These are phyloP conservation scores for Emydura subglobosa DNA, from an alignment of 2,113 vertebrate genomes.

Conservation along the genomic window DNA sequence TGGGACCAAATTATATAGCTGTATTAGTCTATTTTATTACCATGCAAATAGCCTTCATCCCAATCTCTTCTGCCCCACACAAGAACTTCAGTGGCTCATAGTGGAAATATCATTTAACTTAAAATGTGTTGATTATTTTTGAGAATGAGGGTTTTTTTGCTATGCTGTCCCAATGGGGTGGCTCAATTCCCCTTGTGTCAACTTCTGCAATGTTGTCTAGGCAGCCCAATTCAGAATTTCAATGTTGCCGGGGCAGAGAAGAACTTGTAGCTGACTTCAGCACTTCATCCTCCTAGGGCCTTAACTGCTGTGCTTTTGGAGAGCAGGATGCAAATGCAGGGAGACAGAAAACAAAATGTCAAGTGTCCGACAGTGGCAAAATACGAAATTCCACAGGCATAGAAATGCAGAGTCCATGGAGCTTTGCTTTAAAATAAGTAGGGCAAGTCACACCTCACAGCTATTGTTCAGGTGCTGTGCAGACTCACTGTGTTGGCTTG, in stretches of 20 bases:
- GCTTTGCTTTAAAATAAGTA: accelerated
- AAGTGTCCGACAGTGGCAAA: background rate
- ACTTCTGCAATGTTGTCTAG: background rate
- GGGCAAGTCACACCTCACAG: background rate
- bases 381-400: accelerated
- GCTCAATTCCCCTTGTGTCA: background rate
- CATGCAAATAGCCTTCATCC: accelerated
- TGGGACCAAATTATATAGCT: background rate
- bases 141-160: too few species aligned
- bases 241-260: background rate
- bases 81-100: accelerated
- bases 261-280: background rate
- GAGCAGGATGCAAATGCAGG: background rate
- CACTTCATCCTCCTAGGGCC: background rate
- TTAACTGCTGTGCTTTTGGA: background rate
- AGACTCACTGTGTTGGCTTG: background rate
- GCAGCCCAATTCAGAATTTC: background rate
- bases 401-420: background rate
- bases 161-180: background rate
- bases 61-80: background rate
- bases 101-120: background rate
- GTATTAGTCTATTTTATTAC: background rate
- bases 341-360: accelerated
- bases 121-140: accelerated
- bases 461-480: background rate